Evolutionary conservation across 2,888 invertebrate genomes (phyloP).

Genomic region (Nomada ruficornis): DNA sequence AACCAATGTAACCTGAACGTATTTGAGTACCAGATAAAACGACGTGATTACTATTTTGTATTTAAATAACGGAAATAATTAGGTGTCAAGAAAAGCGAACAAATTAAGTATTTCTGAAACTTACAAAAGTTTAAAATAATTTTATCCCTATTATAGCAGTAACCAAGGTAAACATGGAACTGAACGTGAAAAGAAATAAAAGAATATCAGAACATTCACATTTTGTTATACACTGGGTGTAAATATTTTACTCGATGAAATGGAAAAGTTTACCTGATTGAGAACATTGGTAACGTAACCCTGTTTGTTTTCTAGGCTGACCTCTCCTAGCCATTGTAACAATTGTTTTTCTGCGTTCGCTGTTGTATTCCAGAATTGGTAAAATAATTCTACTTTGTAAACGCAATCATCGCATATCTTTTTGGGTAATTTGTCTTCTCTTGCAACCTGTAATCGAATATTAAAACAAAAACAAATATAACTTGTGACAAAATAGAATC

Average conservation of each 20-base stretch:
- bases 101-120: conserved; percentile 22
- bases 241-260: not conserved
- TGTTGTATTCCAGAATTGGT: conserved; percentile 90
- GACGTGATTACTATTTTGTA: not conserved
- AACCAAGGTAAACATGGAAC: conserved; percentile 70
- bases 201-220: conserved; percentile 38
- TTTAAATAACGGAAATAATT: not conserved
- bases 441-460: conserved; percentile 86
- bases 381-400: conserved; percentile 89
- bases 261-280: conserved; percentile 74
- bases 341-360: conserved; percentile 88
- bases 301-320: conserved; percentile 79
- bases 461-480: not conserved
- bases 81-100: not conserved
- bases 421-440: conserved; percentile 89
- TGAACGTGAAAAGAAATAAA: conserved; percentile 58
- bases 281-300: conserved; percentile 79
- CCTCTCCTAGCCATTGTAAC: conserved; percentile 83
- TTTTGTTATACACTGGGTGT: conserved; percentile 7
- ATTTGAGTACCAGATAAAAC: not conserved
- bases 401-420: conserved; percentile 90
- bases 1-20: conserved; percentile 23
- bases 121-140: conserved; percentile 52
- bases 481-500: not conserved
- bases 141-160: conserved; percentile 46